These are phyloP conservation scores for Crossocerus cetratus DNA, from an alignment of 2,888 invertebrate genomes.

Conservation along the genomic window DNA sequence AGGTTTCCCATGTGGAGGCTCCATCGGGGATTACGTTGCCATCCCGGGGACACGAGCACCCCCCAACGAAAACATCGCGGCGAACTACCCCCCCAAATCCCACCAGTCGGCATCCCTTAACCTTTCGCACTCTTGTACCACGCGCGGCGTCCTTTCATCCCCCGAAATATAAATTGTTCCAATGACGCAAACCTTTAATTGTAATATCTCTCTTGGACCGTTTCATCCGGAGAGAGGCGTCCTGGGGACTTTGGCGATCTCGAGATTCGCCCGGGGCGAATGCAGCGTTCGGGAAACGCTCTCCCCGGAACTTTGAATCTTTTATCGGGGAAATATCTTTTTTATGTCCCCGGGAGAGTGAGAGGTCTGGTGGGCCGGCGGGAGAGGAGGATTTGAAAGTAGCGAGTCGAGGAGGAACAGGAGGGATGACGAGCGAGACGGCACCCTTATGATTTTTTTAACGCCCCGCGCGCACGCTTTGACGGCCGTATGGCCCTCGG, in stretches of 20 bases:
- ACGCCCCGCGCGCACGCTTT: constrained; percentile 59
- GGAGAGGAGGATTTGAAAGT: constrained; percentile 12
- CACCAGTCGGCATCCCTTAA: constrained; percentile 50
- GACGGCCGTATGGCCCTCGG: constrained; percentile 61
- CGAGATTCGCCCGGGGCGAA: not conserved
- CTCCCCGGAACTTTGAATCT: constrained; percentile 5
- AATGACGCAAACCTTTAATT: constrained; percentile 6
- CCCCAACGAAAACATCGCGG: constrained; percentile 65
- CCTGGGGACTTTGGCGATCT: not conserved
- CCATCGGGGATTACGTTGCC: constrained; percentile 73
- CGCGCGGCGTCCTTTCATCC: not conserved
- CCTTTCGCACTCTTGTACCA: constrained; percentile 47
- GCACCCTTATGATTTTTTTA: constrained; percentile 69
- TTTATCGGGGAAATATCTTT: constrained; percentile 4
- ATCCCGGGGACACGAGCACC: constrained; percentile 58
- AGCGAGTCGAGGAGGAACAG: constrained; percentile 13
- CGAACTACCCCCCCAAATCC: constrained; percentile 34
- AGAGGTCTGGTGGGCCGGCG: not conserved
- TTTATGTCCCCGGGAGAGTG: not conserved
- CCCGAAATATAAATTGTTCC: no score
- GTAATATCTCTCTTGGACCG: not conserved
- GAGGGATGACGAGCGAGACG: constrained; percentile 56
- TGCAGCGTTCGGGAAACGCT: not conserved
- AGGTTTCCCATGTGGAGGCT: constrained; percentile 67
- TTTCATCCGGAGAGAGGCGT: not conserved